A percentile compares a stretch with the other conserved stretches of the same genome.
Conservation (phyloP, 2,888 invertebrate genomes). For the Eilema caniola region DNA sequence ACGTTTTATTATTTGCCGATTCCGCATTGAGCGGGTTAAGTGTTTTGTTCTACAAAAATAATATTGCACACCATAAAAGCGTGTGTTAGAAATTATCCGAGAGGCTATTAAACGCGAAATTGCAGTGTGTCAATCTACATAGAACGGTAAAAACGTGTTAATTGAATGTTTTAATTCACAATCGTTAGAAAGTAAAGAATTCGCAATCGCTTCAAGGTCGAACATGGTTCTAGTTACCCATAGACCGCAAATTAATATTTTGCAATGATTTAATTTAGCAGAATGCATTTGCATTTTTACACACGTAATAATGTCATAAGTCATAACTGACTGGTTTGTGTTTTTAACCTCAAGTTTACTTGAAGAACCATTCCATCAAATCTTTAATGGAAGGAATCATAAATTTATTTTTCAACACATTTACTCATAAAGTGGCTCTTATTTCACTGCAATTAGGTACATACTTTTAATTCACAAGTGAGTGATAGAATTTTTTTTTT, state of each 20-base stretch:
- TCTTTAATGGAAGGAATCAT: neutral
- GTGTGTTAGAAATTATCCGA: constrained; percentile 33
- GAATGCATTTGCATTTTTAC: constrained; percentile 35
- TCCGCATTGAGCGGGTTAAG: constrained; percentile 58
- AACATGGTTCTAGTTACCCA: constrained; percentile 38
- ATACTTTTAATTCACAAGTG: too few species aligned
- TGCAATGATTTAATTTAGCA: constrained; percentile 30
- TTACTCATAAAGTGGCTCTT: too few species aligned
- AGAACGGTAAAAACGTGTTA: constrained; percentile 25
- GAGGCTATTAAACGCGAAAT: constrained; percentile 32
- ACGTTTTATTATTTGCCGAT: constrained; percentile 65
- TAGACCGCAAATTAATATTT: constrained; percentile 42
- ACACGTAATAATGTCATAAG: constrained; percentile 14
- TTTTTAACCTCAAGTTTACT: neutral
- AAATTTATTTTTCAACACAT: too few species aligned
- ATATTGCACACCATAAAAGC: constrained; percentile 28
- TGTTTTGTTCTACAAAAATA: constrained; percentile 25
- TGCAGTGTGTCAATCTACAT: constrained; percentile 36
- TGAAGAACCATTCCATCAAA: neutral
- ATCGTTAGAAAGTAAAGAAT: constrained; percentile 34
- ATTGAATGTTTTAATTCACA: constrained; percentile 38
- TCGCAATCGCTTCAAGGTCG: constrained; percentile 46
- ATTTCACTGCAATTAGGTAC: too few species aligned
- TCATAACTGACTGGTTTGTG: constrained; percentile 8
- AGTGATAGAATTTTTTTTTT: too few species aligned